Conservation (phyloP, 2,797 vertebrate genomes). For the Acanthornis magna region DNA sequence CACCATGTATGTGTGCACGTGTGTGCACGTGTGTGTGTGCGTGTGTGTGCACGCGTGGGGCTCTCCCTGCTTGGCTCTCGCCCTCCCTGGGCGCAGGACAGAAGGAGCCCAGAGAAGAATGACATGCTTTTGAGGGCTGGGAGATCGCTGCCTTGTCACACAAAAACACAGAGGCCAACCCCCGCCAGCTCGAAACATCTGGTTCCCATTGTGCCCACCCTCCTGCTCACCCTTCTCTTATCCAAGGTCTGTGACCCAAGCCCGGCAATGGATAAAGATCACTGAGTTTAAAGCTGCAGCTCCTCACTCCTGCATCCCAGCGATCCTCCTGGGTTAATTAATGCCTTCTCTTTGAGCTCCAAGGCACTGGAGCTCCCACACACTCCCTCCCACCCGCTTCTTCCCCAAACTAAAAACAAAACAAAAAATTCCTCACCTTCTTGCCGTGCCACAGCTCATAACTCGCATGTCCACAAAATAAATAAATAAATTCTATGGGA, state of each 20-base stretch:
- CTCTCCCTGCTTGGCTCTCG: neutral
- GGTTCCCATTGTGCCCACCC: constrained; percentile 81
- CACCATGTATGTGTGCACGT: neutral
- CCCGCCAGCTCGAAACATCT: constrained; percentile 86
- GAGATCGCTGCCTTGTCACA: neutral
- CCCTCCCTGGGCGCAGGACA: constrained; percentile 31
- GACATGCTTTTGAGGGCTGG: constrained; percentile 45
- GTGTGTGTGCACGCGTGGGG: neutral
- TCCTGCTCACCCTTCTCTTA: constrained; percentile 65
- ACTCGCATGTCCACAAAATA: neutral
- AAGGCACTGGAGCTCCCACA: constrained; percentile 22
- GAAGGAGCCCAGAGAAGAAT: constrained; percentile 39
- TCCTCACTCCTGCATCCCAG: constrained; percentile 72
- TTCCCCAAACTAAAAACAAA: constrained; percentile 33
- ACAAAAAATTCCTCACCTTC: constrained; percentile 53
- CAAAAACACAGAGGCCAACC: constrained; percentile 46
- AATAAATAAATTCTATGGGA: neutral
- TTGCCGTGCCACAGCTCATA: constrained; percentile 22
- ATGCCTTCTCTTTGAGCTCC: constrained; percentile 81
- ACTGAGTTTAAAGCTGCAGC: constrained; percentile 75
- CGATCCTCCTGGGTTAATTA: constrained; percentile 85
- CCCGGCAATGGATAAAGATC: constrained; percentile 79
- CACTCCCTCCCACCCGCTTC: neutral
- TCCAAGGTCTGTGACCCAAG: constrained; percentile 81
- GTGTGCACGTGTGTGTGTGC: neutral